Evolutionary conservation across 2,113 vertebrate genomes (phyloP), one percentile per base, ranked within the genome.

Genomic region (Beaufortia kweichowensis): DNA sequence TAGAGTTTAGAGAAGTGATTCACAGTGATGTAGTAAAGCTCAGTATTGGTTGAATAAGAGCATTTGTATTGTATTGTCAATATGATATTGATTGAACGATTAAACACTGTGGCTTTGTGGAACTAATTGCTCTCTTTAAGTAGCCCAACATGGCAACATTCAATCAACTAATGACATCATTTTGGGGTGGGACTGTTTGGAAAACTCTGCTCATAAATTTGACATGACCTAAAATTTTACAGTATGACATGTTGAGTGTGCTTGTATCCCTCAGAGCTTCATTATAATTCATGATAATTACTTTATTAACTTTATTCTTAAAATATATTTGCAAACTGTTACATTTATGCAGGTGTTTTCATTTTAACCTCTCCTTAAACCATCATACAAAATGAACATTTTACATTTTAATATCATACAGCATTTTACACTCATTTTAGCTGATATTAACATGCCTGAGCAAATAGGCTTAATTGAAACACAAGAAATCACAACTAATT

Each of bases 401-500:
- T 19, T 21, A 53, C 41, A 21, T 29, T 57, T 3, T 57, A 9
- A 23, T 10, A 35, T 6, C 29, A 23, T 35, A 31, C 33, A 35
- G 33, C 33, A 35, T 70, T n/a, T n/a, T n/a, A n/a, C n/a, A 6
- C 50, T 39, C 1, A 35, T 43, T 41, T 56, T 3, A 35, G 23
- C 21, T 23, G 29, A 48, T 31, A 4, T 76, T 48, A 59, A 41
- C 53, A 59, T 71, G 31, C 48, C n/a, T 72, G 69, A n/a, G 14
- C 28, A 61, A 74, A 61, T 60, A n/a, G 14, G 39, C 70, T 23
- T 31, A n/a, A 56, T 56, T 76, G 11, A 15, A 31, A 50, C n/a
- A 33, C 39, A 24, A 11, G 48, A 24, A 48, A 21, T 35, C 19
- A 53, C 11, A 50, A 21, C 35, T 57, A 48, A 46, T 2, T 67